Conservation (phyloP, 1,140 invertebrate species). For the Eueides isabella region DNA sequence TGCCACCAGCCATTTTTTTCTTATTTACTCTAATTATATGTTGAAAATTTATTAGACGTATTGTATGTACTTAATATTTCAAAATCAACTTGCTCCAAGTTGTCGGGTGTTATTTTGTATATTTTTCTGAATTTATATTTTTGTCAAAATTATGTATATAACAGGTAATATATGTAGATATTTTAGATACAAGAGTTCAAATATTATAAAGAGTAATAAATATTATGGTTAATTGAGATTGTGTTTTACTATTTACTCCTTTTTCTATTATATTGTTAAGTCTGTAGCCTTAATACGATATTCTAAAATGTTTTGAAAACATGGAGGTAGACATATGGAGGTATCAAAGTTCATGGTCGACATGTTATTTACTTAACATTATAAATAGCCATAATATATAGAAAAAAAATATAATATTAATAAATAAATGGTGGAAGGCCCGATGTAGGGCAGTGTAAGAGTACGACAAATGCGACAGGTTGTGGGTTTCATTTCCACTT, state of each 20-base stretch:
- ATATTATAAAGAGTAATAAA: slow-evolving; percentile 79
- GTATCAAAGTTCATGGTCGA: neutral
- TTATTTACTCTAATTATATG: slow-evolving; percentile 30
- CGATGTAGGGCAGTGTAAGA: too few species aligned
- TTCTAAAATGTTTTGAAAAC: too few species aligned
- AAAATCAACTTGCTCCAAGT: slow-evolving; percentile 59
- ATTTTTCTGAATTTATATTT: slow-evolving; percentile 72
- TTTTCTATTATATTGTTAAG: too few species aligned
- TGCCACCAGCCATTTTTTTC: slow-evolving; percentile 34
- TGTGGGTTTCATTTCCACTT: too few species aligned
- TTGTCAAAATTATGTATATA: slow-evolving; percentile 72
- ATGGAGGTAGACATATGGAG: neutral
- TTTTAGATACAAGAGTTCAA: slow-evolving; percentile 79
- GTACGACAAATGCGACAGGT: too few species aligned
- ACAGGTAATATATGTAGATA: slow-evolving; percentile 74
- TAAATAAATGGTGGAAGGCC: too few species aligned
- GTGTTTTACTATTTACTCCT: slow-evolving; percentile 44
- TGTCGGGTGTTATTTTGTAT: slow-evolving; percentile 70
- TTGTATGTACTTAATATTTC: slow-evolving; percentile 61
- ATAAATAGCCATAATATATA: neutral
- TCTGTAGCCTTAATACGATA: neutral
- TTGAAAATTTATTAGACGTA: slow-evolving; percentile 40
- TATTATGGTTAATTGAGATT: slow-evolving; percentile 76
- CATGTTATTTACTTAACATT: neutral
- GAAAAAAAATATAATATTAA: too few species aligned